Conservation (phyloP, 1,140 invertebrate genomes). For the Neuroterus valhalla region DNA sequence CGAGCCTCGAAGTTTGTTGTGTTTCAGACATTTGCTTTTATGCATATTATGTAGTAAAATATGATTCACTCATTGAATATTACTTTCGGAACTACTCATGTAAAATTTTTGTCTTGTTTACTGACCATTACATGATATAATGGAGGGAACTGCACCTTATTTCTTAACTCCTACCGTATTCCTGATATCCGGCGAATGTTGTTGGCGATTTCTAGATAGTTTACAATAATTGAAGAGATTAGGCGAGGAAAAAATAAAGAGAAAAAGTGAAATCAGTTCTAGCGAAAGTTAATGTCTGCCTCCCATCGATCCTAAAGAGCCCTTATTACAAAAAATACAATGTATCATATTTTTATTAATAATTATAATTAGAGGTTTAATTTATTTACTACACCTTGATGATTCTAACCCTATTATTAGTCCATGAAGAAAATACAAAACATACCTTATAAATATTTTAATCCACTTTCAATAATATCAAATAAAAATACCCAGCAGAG, state of each 20-base stretch:
- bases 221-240: conserved; percentile 36
- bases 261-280: background rate
- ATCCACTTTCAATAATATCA: no score
- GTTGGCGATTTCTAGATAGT: conserved; percentile 57
- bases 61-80: conserved; percentile 16
- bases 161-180: conserved; percentile 51
- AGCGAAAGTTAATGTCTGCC: conserved; percentile 10
- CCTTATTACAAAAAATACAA: no score
- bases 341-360: no score
- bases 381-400: no score
- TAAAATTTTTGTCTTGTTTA: conserved; percentile 9
- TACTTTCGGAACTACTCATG: background rate
- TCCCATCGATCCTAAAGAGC: no score
- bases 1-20: no score
- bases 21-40: background rate
- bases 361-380: no score
- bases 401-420: no score
- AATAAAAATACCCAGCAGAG: no score
- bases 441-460: no score
- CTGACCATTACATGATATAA: conserved; percentile 4
- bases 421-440: no score
- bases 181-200: conserved; percentile 63
- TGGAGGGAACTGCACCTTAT: conserved; percentile 33
- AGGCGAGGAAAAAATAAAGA: conserved; percentile 31
- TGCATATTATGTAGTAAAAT: background rate